Base-by-base conservation (phyloP, 1,140 invertebrate genomes). In the Goniozus legneri region DNA sequence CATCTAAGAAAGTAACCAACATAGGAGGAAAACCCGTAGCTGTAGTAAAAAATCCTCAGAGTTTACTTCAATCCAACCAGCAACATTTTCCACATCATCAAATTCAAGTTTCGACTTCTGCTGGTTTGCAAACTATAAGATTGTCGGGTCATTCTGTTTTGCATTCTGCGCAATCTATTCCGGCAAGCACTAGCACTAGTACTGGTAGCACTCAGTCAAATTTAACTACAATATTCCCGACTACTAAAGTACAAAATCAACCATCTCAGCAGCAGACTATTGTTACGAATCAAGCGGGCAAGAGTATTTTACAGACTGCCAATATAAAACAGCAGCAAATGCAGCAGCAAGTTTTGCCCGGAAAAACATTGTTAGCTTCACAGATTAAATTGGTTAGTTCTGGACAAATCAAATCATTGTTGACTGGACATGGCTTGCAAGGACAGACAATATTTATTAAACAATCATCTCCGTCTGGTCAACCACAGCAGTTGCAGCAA, bases 61-160 rank as follows among this genome's bases (percentile, higher is more conserved):
- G 74, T 56, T 55, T 76, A 8, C 30, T 76, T 4, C 74, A 76
- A 33, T 73, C 73, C 0, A 76, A 75, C 60, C 74, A 76, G 32
- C 70, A 69, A 35, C 71, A 75, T 50, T 76, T 69, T 38, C 67
- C 73, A 0, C 74, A 69, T 60, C 74, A 76, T 37, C 73, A 76
- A 44, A 76, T 76, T 46, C 74, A 76, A 46, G 53, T 54, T 56
- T 79, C 76, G 12, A 80, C 76, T 3, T 77, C 74, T 0, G 75
- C 73, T 8, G 78, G 76, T 13, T 48, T 79, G 10, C 79, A 80
- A 47, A 80, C 78, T 0, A 80, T 80, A 32, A 65, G 77, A 35
- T 51, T 80, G n/a, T 75, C 76, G 3, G 75, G 76, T 12, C 76
- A 77, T 37, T 77, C 76, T 2, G 73, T 77, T 1, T 44, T 76